Conservation (phyloP, 2,888 invertebrate genomes). For the Muschampia plurimacula region DNA sequence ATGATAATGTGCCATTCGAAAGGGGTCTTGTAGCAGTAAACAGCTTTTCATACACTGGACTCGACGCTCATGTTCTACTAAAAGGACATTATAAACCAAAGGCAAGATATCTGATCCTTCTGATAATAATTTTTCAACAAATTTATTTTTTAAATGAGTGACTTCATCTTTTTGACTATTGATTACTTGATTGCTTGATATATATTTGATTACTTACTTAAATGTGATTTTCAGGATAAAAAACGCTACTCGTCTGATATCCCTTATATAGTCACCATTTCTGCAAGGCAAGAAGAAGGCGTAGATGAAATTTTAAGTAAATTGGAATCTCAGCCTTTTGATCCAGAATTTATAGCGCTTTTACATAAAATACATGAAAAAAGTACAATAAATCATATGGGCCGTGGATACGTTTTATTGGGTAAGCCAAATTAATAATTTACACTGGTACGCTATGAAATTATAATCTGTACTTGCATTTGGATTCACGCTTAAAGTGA, state of each 20-base stretch:
- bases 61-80: constrained; percentile 14
- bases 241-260: not conserved
- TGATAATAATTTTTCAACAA: no score
- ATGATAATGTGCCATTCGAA: not conserved
- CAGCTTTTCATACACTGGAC: not conserved
- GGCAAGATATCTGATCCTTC: not conserved
- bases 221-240: constrained; percentile 6
- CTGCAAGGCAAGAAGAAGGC: constrained; percentile 16
- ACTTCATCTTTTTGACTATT: no score
- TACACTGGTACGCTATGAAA: no score
- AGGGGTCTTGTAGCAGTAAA: constrained; percentile 2
- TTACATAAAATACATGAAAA: constrained; percentile 20
- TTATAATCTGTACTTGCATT: no score
- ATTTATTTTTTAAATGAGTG: no score
- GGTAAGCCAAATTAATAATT: constrained; percentile 18
- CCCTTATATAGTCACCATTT: constrained; percentile 16
- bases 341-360: constrained; percentile 17
- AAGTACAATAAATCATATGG: not conserved
- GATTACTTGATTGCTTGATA: no score
- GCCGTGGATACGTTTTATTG: constrained; percentile 9
- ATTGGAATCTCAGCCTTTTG: constrained; percentile 3
- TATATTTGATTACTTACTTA: not conserved
- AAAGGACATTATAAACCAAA: constrained; percentile 20
- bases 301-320: not conserved
- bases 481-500: no score